Evolutionary conservation across 2,888 invertebrate species (phyloP).

Genomic region (Amphipyra berbera): DNA sequence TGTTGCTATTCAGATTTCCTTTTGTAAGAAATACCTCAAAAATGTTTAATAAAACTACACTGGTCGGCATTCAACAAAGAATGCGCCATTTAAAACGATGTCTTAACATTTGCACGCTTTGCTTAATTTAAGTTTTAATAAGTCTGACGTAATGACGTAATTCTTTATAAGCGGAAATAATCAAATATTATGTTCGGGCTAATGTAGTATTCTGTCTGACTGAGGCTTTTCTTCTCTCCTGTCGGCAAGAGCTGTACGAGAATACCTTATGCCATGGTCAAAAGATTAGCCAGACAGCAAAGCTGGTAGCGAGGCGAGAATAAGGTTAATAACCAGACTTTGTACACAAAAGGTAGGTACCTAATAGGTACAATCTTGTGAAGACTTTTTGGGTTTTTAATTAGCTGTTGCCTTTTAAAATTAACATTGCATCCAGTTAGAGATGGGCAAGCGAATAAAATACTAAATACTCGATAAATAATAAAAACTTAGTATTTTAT

Average conservation of each 20-base stretch:
- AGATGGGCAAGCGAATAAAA: too few species aligned
- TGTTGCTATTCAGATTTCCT: neutral
- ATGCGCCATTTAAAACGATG: slow-evolving; percentile 28
- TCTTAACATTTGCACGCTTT: slow-evolving; percentile 33
- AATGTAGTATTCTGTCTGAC: slow-evolving; percentile 28
- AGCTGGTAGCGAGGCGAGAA: too few species aligned
- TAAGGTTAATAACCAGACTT: slow-evolving; percentile 54
- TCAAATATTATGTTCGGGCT: slow-evolving; percentile 40
- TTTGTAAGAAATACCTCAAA: slow-evolving; percentile 14
- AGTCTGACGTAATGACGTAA: slow-evolving; percentile 59
- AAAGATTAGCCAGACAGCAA: too few species aligned
- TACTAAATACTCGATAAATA: too few species aligned
- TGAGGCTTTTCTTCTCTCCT: too few species aligned
- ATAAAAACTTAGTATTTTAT: too few species aligned
- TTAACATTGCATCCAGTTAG: neutral
- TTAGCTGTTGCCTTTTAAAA: too few species aligned
- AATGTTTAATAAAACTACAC: slow-evolving; percentile 18
- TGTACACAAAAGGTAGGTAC: slow-evolving; percentile 35
- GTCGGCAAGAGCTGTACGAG: too few species aligned
- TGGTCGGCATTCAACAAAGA: slow-evolving; percentile 33
- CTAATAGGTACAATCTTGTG: neutral
- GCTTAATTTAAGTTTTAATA: slow-evolving; percentile 40
- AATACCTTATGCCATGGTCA: too few species aligned
- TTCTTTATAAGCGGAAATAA: slow-evolving; percentile 55
- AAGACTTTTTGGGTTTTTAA: neutral